Conservation (phyloP, 1,140 invertebrate genomes). For the Cydia fagiglandana region DNA sequence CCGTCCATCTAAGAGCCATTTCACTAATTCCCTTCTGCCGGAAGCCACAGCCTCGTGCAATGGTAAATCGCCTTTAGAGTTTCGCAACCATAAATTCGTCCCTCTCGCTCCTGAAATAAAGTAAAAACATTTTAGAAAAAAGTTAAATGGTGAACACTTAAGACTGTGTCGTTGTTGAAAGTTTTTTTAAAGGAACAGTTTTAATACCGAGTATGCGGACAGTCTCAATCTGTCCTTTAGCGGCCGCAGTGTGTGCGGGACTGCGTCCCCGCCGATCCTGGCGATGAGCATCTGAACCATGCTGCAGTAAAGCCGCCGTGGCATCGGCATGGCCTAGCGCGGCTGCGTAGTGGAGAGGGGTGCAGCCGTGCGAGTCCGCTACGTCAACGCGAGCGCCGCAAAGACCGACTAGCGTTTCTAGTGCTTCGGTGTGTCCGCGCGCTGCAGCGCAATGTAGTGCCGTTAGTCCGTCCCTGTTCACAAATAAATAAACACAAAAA, state of each 20-base stretch:
- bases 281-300: slow-evolving; percentile 93
- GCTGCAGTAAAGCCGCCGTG: slow-evolving; percentile 91
- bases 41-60: slow-evolving; percentile 97
- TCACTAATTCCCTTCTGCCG: slow-evolving; percentile 91
- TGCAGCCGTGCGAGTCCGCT: slow-evolving; percentile 94
- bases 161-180: slow-evolving; percentile 1
- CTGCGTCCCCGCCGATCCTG: slow-evolving; percentile 95
- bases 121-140: slow-evolving; percentile 11
- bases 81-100: slow-evolving; percentile 95
- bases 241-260: slow-evolving; percentile 91
- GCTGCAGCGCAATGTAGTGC: slow-evolving; percentile 98
- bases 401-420: slow-evolving; percentile 93
- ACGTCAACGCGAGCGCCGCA: slow-evolving; percentile 93
- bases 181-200: not conserved
- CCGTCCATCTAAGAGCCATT: slow-evolving; percentile 91
- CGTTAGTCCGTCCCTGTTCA: slow-evolving; percentile 87
- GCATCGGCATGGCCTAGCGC: slow-evolving; percentile 97
- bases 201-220: slow-evolving; percentile 77
- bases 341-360: slow-evolving; percentile 97
- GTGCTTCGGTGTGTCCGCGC: slow-evolving; percentile 94
- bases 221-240: slow-evolving; percentile 92
- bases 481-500: too few species aligned
- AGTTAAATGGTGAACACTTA: not conserved
- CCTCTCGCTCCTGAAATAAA: slow-evolving; percentile 84
- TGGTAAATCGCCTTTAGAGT: slow-evolving; percentile 93